Evolutionary conservation across 2,113 vertebrate species (phyloP).

Genomic region (Triplophysa siluroides): DNA sequence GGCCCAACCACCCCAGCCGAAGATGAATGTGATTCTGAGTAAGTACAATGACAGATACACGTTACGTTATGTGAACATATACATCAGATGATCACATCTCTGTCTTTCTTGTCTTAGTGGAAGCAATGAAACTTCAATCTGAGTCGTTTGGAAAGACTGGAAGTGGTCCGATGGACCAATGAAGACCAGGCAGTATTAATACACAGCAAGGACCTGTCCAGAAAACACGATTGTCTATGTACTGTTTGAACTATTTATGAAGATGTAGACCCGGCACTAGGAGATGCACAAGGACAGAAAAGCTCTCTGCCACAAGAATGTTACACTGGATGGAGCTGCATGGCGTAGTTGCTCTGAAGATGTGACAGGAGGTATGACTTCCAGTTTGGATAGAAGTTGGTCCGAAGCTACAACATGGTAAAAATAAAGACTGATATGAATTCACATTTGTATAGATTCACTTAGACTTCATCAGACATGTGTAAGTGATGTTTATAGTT

Average conservation of each 20-base stretch:
- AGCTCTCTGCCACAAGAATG: neutral
- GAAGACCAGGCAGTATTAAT: conserved; percentile 18
- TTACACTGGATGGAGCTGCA: neutral
- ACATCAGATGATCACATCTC: conserved; percentile 24
- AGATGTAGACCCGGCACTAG: neutral
- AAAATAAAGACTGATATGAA: neutral
- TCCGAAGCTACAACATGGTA: neutral
- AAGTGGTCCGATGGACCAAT: conserved; percentile 37
- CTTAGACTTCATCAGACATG: conserved; percentile 42
- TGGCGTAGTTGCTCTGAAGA: neutral
- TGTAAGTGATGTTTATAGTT: conserved; percentile 67
- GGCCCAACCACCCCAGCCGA: conserved; percentile 68
- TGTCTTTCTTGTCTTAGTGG: conserved; percentile 75
- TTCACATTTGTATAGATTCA: conserved; percentile 17
- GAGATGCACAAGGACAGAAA: neutral
- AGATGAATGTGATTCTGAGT: conserved; percentile 83
- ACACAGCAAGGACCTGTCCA: conserved; percentile 48
- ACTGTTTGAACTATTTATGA: neutral
- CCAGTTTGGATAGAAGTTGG: neutral
- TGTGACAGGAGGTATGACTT: neutral
- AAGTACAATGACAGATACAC: conserved; percentile 63
- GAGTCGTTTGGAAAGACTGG: conserved; percentile 62
- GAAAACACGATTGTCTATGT: conserved; percentile 38
- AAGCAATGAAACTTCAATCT: conserved; percentile 92
- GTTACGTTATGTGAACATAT: neutral